These are phyloP conservation scores for Micoletzkya japonica DNA, from an alignment of 2,888 invertebrate genomes.

Conservation along the genomic window DNA sequence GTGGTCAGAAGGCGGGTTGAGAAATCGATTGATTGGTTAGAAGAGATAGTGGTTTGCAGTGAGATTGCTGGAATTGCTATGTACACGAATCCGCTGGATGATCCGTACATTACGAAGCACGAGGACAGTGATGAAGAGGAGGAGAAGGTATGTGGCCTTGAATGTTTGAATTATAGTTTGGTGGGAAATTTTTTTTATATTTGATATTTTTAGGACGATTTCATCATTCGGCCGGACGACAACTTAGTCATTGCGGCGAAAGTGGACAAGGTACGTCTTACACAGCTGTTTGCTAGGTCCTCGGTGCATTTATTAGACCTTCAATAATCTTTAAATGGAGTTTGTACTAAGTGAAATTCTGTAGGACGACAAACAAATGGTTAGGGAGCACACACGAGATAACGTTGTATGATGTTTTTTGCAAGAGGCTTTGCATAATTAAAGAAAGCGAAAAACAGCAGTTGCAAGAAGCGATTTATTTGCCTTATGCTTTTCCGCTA, in stretches of 20 bases:
- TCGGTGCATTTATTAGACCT: no score
- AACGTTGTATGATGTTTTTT: no score
- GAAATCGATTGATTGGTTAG: neutral
- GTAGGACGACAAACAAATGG: no score
- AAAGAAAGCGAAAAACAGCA: no score
- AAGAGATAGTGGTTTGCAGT: constrained; percentile 8
- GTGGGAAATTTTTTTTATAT: neutral
- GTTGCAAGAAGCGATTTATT: no score
- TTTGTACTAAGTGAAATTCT: no score
- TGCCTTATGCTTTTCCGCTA: no score
- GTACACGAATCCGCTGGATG: constrained; percentile 51
- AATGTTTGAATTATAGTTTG: neutral
- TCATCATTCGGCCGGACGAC: constrained; percentile 82
- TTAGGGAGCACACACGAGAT: no score
- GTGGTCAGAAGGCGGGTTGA: neutral
- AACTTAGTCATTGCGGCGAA: constrained; percentile 86
- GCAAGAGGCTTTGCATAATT: no score
- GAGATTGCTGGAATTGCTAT: constrained; percentile 56
- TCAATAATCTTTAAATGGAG: no score
- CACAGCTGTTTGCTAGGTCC: no score
- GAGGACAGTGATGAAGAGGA: constrained; percentile 55
- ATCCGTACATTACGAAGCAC: constrained; percentile 57
- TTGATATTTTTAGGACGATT: constrained; percentile 74
- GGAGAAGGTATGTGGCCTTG: constrained; percentile 35
- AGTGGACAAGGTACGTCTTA: constrained; percentile 78